A percentile compares a stretch with the other conserved stretches of the same genome.
phyloP scores from a whole-genome alignment of 2,113 vertebrate species.

The Hylia prasina region DNA sequence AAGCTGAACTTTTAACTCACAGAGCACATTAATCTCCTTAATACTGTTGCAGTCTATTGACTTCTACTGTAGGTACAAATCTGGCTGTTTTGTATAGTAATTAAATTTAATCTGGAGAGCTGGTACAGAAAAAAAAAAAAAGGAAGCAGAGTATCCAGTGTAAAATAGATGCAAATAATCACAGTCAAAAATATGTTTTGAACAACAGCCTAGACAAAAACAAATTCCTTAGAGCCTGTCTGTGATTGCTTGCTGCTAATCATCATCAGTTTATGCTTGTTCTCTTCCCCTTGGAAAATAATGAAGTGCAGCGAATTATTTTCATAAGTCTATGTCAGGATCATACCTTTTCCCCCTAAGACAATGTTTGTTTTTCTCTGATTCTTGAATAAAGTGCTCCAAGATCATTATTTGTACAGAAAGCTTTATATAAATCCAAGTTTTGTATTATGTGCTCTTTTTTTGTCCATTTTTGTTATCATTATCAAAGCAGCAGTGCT shows the following conservation, averaged over 20 bases:
- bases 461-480: background rate
- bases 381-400: background rate
- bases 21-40: background rate
- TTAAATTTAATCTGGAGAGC: slow-evolving; percentile 40
- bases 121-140: background rate
- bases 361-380: background rate
- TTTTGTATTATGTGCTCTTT: background rate
- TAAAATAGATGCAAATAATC: slow-evolving; percentile 45
- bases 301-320: background rate
- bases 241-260: slow-evolving; percentile 31
- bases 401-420: background rate
- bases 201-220: slow-evolving; percentile 16
- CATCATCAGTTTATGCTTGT: slow-evolving; percentile 17
- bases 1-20: background rate
- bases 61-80: slow-evolving; percentile 41
- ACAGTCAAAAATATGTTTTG: slow-evolving; percentile 35
- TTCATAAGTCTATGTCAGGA: background rate
- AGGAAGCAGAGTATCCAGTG: background rate
- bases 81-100: slow-evolving; percentile 16
- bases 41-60: slow-evolving; percentile 7
- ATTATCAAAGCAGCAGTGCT: background rate
- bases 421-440: background rate
- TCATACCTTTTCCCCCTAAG: background rate
- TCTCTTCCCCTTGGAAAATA: slow-evolving; percentile 26
- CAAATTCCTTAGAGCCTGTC: background rate